Base-by-base conservation (phyloP, 2,888 invertebrate genomes). In the Drosophila neoperkinsi region DNA sequence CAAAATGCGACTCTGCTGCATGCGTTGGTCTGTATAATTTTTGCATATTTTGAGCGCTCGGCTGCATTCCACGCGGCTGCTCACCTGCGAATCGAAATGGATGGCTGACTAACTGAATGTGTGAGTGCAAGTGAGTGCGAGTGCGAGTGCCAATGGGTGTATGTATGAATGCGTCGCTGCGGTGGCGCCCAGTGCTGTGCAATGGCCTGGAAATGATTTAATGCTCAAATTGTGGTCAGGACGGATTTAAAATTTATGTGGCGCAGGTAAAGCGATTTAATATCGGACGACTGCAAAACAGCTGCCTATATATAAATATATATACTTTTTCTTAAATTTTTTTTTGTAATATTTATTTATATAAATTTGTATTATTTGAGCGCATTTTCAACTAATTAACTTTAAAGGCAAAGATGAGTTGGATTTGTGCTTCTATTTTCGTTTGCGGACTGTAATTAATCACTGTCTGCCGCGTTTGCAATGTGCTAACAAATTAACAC, bases 151-250 rank as follows among this genome's bases (percentile, higher is more conserved):
- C 71, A 74, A 74, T 75, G 88, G 71, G 71, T 76, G 80, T 74
- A 65, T 76, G 82, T 77, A 67, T 84, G 81, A 31, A 68, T 66
- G 60, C 63, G 43, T 63, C 61, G 72, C 63, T 88, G 86, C 80
- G 87, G 86, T 82, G 84, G 83, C 79, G 87, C 71, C 68, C 71
- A 81, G 74, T 79, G 84, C 85, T 82, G 88, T 84, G 84, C 81
- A 88, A 88, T 88, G 88, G 88, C 78, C 87, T 90, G 88, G 88
- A 88, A 88, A 88, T 88, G 90, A 88, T 88, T 88, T 86, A 88
- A 88, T 77, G 90, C 90, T 79, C 86, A 88, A 88, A 82, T 74
- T 90, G 88, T 84, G 88, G 90, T 82, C 78, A 81, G 73, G 78
- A 78, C 80, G 81, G 77, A 84, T 90, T 88, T 82, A 52, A 84